Base-by-base conservation (phyloP, 35 echinoderm and acorn worm species). In the Heliocidaris tuberculata region DNA sequence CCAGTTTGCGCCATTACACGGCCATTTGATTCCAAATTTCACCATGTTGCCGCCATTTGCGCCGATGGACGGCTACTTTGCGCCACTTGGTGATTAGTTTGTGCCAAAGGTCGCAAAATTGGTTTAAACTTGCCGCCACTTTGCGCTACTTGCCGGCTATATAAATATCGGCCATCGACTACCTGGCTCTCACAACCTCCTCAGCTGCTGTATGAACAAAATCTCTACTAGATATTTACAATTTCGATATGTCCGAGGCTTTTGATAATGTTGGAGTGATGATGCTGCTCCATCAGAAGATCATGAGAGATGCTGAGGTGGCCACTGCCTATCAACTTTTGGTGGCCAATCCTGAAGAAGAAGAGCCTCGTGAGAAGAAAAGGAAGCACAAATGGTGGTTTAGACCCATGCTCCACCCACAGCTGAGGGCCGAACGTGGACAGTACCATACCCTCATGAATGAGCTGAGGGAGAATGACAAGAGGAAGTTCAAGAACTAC, bases 1-100 rank as follows among this genome's bases (percentile, higher is more conserved):
- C 91, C 91, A 93, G 91, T 93, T 93, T 32, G 91, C 91, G 91
- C 48, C 91, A 93, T 93, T 93, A 93, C 91, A 93, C 91, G 91
- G 91, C 91, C 48, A 93, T 93, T 93, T 93, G 91, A 93, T 93
- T 93, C 91, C 32, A 93, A 93, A 93, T 21, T 93, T 93, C 91
- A 93, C 48, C 91, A 12, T 93, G 91, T 93, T 93, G 21, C 9
- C 85, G 85, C 85, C 92, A 52, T 93, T 59, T 13, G 56, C 48
- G 90, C 90, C 90, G 8, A 92, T 92, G 27, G 47, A 92, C 90
- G 47, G 90, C 90, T 54, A 92, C 32, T 86, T 86, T 30, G 85
- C 85, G 85, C 16, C 85, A 86, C 85, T 86, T 86, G 85, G 85
- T 86, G 85, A 86, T 86, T 86, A 86, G 85, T n/a, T 86, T 86